Evolutionary conservation across 2,113 vertebrate genomes (phyloP).

Genomic region (Forbesichthys agassizii): DNA sequence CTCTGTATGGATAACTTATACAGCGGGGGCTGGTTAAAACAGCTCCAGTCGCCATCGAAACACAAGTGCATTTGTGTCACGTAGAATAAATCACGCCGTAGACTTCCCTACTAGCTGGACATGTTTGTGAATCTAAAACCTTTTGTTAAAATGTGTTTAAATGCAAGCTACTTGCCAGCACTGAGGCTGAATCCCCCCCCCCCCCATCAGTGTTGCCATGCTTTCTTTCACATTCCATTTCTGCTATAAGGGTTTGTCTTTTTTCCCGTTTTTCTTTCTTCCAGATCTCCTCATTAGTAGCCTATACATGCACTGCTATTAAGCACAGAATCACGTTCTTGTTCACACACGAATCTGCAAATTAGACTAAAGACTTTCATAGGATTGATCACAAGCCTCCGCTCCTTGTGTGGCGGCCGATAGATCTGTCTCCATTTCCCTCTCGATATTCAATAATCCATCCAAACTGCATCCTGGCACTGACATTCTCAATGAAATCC

Average conservation of each 20-base stretch:
- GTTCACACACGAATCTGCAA: slow-evolving; percentile 32
- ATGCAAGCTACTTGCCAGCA: neutral
- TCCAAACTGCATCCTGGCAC: slow-evolving; percentile 38
- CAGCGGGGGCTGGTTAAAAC: slow-evolving; percentile 37
- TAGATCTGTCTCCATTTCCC: neutral
- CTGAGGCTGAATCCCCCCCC: slow-evolving; percentile 4
- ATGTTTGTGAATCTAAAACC: too few relatives aligned
- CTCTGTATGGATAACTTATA: slow-evolving; percentile 24
- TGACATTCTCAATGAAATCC: slow-evolving; percentile 30
- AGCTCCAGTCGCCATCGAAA: too few relatives aligned
- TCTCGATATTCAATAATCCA: slow-evolving; percentile 33
- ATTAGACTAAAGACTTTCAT: slow-evolving; percentile 47
- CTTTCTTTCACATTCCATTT: neutral
- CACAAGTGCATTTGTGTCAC: neutral
- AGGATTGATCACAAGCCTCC: slow-evolving; percentile 34
- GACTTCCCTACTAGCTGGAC: neutral
- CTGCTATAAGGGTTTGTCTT: slow-evolving; percentile 18
- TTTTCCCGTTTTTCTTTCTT: slow-evolving; percentile 16
- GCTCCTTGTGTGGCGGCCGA: slow-evolving; percentile 1
- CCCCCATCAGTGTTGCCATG: neutral
- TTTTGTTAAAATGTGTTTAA: too few relatives aligned
- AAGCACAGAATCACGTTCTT: slow-evolving; percentile 52
- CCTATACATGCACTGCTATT: slow-evolving; percentile 45
- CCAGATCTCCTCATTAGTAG: slow-evolving; percentile 68
- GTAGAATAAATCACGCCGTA: neutral